Evolutionary conservation across 2,797 vertebrate genomes (phyloP).

Genomic region (Syngnathus rostellatus): DNA sequence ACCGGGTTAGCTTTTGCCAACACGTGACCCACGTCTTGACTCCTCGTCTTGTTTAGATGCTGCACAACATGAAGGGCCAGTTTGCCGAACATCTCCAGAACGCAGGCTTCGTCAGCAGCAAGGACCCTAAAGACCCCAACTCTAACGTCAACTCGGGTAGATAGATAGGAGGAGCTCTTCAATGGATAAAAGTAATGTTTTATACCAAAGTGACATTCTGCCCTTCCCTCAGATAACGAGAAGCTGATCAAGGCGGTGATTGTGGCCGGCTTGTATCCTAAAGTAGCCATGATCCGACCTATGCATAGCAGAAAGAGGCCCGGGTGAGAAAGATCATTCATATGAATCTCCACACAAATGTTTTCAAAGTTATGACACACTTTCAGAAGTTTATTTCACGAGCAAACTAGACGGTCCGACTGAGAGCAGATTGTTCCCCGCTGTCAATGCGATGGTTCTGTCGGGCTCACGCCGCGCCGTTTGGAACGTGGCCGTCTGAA

Average conservation of each 20-base stretch:
- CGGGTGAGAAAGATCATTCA: constrained; percentile 70
- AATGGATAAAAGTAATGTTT: neutral
- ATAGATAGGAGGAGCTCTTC: neutral
- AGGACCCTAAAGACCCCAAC: constrained; percentile 79
- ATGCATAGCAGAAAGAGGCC: constrained; percentile 84
- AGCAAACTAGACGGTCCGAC: constrained; percentile 12
- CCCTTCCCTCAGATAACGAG: constrained; percentile 77
- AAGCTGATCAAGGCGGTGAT: constrained; percentile 97
- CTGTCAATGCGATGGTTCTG: constrained; percentile 13
- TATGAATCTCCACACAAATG: constrained; percentile 17
- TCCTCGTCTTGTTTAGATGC: constrained; percentile 75
- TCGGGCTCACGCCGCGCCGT: constrained; percentile 12
- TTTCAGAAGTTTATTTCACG: constrained; percentile 17
- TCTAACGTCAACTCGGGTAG: constrained; percentile 92
- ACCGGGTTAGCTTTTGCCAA: neutral
- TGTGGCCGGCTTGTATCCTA: constrained; percentile 94
- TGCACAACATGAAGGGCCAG: constrained; percentile 95
- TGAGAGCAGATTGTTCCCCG: constrained; percentile 20
- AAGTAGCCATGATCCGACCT: constrained; percentile 91
- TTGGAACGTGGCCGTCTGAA: neutral
- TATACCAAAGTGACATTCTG: neutral
- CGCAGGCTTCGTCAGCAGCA: constrained; percentile 86
- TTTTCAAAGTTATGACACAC: neutral
- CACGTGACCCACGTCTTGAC: neutral
- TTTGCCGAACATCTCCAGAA: constrained; percentile 91